Conservation (phyloP, 1,140 invertebrate species). For the Leptinotarsa lineolata region DNA sequence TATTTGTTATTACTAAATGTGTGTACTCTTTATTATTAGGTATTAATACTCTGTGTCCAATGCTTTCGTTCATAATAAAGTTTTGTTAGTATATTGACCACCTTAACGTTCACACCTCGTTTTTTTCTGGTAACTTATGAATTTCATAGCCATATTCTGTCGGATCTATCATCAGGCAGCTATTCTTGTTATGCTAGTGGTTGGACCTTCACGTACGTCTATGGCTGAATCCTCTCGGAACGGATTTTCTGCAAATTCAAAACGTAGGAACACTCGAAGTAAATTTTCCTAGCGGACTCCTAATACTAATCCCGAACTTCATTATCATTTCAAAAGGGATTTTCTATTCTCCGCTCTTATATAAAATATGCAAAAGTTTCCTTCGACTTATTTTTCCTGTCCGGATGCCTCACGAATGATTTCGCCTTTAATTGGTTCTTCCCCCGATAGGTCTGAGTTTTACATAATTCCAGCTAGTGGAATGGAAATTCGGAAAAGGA, state of each 20-base stretch:
- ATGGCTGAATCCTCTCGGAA: neutral
- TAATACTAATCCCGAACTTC: conserved; percentile 34
- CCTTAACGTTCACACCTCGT: too few relatives aligned
- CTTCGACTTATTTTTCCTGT: conserved; percentile 1
- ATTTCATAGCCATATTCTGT: too few relatives aligned
- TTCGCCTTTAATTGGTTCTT: neutral
- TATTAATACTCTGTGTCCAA: too few relatives aligned
- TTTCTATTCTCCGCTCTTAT: conserved; percentile 15
- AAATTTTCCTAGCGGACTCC: conserved; percentile 28
- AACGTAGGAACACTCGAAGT: conserved; percentile 32
- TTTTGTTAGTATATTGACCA: too few relatives aligned
- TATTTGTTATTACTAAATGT: too few relatives aligned
- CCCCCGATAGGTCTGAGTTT: neutral
- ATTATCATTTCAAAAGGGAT: conserved; percentile 36
- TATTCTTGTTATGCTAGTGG: too few relatives aligned
- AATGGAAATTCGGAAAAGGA: too few relatives aligned
- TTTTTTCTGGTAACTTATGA: too few relatives aligned
- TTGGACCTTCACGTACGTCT: neutral
- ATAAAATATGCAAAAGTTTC: conserved; percentile 15
- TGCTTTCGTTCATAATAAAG: too few relatives aligned
- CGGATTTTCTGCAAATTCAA: conserved; percentile 35
- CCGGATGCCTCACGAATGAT: neutral
- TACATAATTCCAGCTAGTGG: neutral
- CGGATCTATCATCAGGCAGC: too few relatives aligned
- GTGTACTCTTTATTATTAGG: too few relatives aligned